phyloP scores from a whole-genome alignment of 2,113 vertebrate genomes.

The Lutjanus erythropterus region DNA sequence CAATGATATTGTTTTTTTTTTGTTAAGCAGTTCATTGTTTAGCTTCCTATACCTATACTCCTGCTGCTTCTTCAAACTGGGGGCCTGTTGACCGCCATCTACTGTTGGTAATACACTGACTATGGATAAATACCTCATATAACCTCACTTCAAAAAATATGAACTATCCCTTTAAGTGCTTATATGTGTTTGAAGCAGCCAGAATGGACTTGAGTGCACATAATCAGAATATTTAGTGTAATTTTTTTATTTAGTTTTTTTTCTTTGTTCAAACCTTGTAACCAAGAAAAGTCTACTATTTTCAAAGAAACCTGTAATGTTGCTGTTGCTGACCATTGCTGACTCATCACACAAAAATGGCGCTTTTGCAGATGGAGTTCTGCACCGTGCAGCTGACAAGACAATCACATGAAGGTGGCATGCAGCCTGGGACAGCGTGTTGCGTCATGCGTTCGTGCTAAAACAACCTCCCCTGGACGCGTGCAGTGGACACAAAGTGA shows the following conservation, averaged over 20 bases:
- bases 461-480: not conserved
- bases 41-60: no score
- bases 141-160: no score
- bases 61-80: no score
- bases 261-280: not conserved
- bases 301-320: conserved; percentile 6
- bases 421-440: conserved; percentile 32
- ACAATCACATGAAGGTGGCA: conserved; percentile 24
- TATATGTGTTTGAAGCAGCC: not conserved
- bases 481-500: conserved; percentile 13
- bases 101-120: no score
- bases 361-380: conserved; percentile 5
- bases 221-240: not conserved
- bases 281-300: not conserved
- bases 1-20: no score
- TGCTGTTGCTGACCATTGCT: conserved; percentile 47
- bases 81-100: no score
- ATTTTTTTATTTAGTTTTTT: not conserved
- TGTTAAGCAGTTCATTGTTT: no score
- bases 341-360: conserved; percentile 11
- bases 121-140: no score
- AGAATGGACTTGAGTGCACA: not conserved
- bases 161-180: no score
- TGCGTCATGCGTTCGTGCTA: conserved; percentile 3
- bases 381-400: conserved; percentile 4